These are phyloP conservation scores for Euura lappo DNA, from an alignment of 1,140 invertebrate genomes.

Conservation along the genomic window DNA sequence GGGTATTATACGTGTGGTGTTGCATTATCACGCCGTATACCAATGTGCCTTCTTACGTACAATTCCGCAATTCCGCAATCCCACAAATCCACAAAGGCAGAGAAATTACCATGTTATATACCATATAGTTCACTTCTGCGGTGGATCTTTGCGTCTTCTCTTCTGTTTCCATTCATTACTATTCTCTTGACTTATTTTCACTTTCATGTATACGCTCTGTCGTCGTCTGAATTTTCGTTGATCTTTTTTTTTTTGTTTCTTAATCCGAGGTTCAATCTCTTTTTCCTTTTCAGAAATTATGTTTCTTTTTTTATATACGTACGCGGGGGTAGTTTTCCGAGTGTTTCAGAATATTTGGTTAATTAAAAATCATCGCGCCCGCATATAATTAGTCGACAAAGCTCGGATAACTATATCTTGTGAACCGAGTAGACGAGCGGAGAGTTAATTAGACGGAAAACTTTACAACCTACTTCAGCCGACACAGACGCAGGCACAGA, in stretches of 20 bases:
- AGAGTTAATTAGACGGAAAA: constrained; percentile 34
- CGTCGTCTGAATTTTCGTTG: neutral
- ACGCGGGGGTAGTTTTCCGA: neutral
- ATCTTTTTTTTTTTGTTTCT: neutral
- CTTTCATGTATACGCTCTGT: neutral
- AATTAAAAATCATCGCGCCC: constrained; percentile 1
- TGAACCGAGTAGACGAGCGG: neutral
- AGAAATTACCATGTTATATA: constrained; percentile 43
- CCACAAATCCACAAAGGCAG: constrained; percentile 31
- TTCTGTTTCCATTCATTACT: neutral
- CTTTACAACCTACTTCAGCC: constrained; percentile 26
- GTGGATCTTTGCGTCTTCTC: neutral
- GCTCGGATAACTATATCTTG: neutral
- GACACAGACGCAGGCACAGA: neutral
- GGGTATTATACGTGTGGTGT: neutral
- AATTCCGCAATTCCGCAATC: constrained; percentile 32
- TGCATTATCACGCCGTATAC: neutral
- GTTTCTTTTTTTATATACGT: neutral
- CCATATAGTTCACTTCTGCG: constrained; percentile 11
- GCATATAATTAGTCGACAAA: neutral
- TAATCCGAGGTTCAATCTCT: too few species aligned
- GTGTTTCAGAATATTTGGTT: neutral
- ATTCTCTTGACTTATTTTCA: neutral
- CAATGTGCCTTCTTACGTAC: neutral
- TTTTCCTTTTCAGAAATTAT: neutral